Evolutionary conservation across 2,797 vertebrate species (phyloP).

Genomic region (Sebastes steindachneri): DNA sequence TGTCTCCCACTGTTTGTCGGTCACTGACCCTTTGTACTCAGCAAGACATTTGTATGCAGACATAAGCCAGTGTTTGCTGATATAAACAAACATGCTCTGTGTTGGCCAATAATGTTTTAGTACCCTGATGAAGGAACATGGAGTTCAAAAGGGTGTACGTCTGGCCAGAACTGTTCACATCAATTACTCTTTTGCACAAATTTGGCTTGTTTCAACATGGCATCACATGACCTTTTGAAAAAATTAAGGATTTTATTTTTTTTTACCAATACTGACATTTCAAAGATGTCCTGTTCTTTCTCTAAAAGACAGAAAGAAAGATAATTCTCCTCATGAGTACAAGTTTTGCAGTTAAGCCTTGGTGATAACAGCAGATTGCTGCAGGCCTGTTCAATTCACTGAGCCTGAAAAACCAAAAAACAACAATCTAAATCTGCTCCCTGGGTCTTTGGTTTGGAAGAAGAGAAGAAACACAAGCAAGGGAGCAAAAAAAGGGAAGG

Average conservation of each 20-base stretch:
- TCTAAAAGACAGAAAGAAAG: neutral
- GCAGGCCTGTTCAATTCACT: conserved; percentile 31
- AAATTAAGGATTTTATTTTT: neutral
- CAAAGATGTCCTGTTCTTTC: neutral
- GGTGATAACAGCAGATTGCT: conserved; percentile 35
- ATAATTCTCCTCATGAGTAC: conserved; percentile 15
- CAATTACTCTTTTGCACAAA: neutral
- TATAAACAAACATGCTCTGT: conserved; percentile 12
- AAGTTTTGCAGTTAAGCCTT: conserved; percentile 11
- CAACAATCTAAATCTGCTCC: conserved; percentile 14
- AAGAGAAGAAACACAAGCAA: neutral
- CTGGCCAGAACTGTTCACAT: neutral
- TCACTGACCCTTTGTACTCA: conserved; percentile 8
- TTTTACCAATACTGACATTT: neutral
- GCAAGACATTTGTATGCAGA: conserved; percentile 27
- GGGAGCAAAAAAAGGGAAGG: neutral
- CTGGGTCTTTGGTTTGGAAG: neutral
- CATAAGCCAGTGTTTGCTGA: conserved; percentile 3
- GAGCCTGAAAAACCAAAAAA: conserved; percentile 18
- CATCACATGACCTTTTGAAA: neutral
- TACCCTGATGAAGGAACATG: neutral
- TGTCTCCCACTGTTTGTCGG: neutral
- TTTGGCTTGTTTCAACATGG: neutral
- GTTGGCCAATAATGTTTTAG: neutral
- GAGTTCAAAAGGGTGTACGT: neutral